A percentile compares a stretch with the other conserved stretches of the same genome.
These are phyloP conservation scores for Pectinophora gossypiella DNA, from an alignment of 1,140 invertebrate species.

Conservation along the genomic window DNA sequence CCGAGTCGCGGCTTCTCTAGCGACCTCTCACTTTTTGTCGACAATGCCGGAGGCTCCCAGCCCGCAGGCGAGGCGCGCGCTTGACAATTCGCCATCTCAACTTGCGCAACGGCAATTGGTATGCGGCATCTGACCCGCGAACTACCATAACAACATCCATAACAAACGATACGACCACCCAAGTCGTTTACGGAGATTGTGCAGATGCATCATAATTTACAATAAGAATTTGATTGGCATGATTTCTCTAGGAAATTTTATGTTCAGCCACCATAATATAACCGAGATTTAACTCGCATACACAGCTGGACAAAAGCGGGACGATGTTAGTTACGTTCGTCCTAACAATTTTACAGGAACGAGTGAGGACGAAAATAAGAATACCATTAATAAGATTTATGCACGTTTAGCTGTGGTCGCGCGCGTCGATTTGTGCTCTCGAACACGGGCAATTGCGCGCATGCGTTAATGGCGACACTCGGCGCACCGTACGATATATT, in stretches of 20 bases:
- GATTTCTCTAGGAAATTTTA: constrained; percentile 42
- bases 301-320: constrained; percentile 27
- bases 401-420: constrained; percentile 55
- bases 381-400: constrained; percentile 72
- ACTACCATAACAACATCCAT: constrained; percentile 33
- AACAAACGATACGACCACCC: constrained; percentile 48
- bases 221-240: constrained; percentile 47
- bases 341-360: constrained; percentile 59
- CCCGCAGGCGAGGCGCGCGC: constrained; percentile 18
- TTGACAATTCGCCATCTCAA: constrained; percentile 48
- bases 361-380: constrained; percentile 62
- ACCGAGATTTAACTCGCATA: background rate
- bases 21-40: constrained; percentile 53
- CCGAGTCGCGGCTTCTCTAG: constrained; percentile 41
- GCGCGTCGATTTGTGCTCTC: constrained; percentile 61
- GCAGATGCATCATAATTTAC: constrained; percentile 34
- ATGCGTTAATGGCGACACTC: constrained; percentile 73
- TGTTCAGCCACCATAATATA: constrained; percentile 13
- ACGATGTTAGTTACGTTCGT: constrained; percentile 24
- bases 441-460: constrained; percentile 56
- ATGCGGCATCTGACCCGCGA: constrained; percentile 50
- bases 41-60: constrained; percentile 14
- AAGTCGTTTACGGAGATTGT: constrained; percentile 30
- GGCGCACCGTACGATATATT: constrained; percentile 64
- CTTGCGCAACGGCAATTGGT: constrained; percentile 35